These are phyloP conservation scores for Synanthedon andrenaeformis DNA, from an alignment of 2,888 invertebrate species.

Conservation along the genomic window DNA sequence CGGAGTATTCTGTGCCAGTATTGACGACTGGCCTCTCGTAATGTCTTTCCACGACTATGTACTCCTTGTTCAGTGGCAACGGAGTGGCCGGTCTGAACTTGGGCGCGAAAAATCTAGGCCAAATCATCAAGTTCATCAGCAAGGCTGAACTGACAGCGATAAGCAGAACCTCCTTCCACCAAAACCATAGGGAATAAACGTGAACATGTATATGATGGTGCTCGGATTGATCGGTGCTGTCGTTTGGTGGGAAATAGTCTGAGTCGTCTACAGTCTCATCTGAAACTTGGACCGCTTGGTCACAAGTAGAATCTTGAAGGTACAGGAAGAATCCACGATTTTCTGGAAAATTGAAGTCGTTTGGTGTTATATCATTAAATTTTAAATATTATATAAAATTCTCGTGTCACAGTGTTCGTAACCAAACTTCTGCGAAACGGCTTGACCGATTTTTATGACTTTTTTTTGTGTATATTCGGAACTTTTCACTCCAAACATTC, in stretches of 20 bases:
- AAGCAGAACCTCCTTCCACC: constrained; percentile 83
- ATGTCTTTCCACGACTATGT: constrained; percentile 44
- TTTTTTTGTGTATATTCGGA: too few species aligned
- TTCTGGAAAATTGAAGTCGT: constrained; percentile 39
- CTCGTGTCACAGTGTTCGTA: too few species aligned
- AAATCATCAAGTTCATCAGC: constrained; percentile 75
- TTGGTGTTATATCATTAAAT: background rate
- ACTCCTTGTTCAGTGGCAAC: constrained; percentile 38
- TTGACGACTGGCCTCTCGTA: constrained; percentile 26
- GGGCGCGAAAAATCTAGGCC: constrained; percentile 39
- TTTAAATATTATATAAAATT: too few species aligned
- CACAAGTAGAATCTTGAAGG: constrained; percentile 66
- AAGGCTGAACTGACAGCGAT: constrained; percentile 81
- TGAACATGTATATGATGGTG: constrained; percentile 77
- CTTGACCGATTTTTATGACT: too few species aligned
- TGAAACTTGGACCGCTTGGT: constrained; percentile 48
- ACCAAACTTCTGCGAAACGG: too few species aligned
- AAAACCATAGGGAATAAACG: constrained; percentile 81
- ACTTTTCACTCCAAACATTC: too few species aligned
- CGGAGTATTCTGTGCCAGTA: constrained; percentile 46
- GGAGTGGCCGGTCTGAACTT: constrained; percentile 12
- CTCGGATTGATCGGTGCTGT: constrained; percentile 21
- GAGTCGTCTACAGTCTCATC: constrained; percentile 20
- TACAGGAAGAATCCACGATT: constrained; percentile 83
- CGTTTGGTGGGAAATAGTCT: constrained; percentile 3